These are phyloP conservation scores for Stictocephala bisonia DNA, from an alignment of 2,888 invertebrate species.

Conservation along the genomic window DNA sequence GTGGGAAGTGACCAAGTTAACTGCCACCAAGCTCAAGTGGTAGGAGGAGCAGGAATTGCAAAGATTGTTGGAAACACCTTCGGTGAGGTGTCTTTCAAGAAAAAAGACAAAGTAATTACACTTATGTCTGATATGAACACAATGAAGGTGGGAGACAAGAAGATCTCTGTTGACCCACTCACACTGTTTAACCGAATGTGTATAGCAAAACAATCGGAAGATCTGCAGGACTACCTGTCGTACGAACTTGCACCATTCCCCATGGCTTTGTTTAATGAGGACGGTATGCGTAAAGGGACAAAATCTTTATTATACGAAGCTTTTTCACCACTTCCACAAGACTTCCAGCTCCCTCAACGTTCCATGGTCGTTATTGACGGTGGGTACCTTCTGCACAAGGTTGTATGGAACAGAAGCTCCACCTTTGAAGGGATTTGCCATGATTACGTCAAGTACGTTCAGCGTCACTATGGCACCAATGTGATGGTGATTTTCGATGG, in stretches of 20 bases:
- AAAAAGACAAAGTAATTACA: too few relatives aligned
- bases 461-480: slow-evolving; percentile 34
- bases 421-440: slow-evolving; percentile 33
- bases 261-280: slow-evolving; percentile 52
- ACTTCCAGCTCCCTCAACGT: slow-evolving; percentile 38
- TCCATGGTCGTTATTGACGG: slow-evolving; percentile 36
- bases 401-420: slow-evolving; percentile 45
- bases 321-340: slow-evolving; percentile 35
- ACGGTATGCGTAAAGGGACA: slow-evolving; percentile 54
- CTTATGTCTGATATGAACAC: too few relatives aligned
- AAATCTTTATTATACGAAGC: slow-evolving; percentile 29
- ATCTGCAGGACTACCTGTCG: slow-evolving; percentile 51
- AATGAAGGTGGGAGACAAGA: too few relatives aligned
- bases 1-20: too few relatives aligned
- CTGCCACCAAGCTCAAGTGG: too few relatives aligned
- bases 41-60: too few relatives aligned
- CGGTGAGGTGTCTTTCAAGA: too few relatives aligned
- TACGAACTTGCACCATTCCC: slow-evolving; percentile 57
- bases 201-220: slow-evolving; percentile 50
- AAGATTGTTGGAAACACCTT: too few relatives aligned
- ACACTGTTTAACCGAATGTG: too few relatives aligned
- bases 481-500: slow-evolving; percentile 29
- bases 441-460: slow-evolving; percentile 43
- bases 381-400: slow-evolving; percentile 41
- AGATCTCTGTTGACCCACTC: too few relatives aligned